Percentiles rank a stretch among this genome's conserved stretches.
Conservation (phyloP, 2,797 vertebrate genomes). For the Mionectes olivaceus region DNA sequence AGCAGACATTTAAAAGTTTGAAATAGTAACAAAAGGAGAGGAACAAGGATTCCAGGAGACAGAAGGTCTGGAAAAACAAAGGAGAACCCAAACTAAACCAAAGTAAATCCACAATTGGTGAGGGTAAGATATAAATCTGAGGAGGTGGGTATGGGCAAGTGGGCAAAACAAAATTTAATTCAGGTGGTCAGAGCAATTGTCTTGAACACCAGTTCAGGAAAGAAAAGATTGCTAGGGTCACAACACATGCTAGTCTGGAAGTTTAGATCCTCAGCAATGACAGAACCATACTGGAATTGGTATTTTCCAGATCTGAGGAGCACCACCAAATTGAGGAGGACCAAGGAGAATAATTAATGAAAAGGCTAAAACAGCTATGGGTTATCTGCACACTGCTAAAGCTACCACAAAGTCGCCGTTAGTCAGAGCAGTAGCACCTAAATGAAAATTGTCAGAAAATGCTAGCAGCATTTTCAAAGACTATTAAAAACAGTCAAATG, state of each 20-base stretch:
- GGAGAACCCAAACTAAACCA: not conserved
- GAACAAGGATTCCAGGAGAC: not conserved
- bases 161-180: not conserved
- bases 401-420: not conserved
- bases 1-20: not conserved
- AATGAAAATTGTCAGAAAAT: not conserved
- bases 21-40: not conserved
- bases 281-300: not conserved
- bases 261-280: not conserved
- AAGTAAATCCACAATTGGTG: accelerated
- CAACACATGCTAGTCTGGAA: not conserved
- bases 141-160: not conserved
- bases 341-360: not conserved
- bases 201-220: not conserved
- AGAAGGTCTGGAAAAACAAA: not conserved
- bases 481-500: not conserved
- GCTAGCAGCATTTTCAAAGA: not conserved
- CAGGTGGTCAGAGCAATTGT: not conserved
- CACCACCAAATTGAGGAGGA: not conserved
- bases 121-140: not conserved
- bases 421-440: not conserved
- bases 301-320: not conserved
- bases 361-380: not conserved
- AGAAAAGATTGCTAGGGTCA: not conserved
- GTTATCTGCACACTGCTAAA: not conserved